Evolutionary conservation across 2,113 vertebrate genomes (phyloP).

Genomic region (Eira barbara): DNA sequence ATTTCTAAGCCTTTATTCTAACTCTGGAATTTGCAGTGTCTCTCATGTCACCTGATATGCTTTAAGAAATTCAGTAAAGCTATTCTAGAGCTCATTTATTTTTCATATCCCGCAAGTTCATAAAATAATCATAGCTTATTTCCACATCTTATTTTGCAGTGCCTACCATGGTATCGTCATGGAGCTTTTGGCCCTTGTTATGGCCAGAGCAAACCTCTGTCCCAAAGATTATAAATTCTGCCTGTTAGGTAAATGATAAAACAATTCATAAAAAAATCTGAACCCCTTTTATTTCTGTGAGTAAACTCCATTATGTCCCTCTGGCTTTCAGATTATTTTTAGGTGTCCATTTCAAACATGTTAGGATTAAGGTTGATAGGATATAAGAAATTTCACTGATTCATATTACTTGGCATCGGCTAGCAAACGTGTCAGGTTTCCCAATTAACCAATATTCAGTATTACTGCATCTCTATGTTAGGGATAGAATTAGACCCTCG

Average conservation of each 20-base stretch:
- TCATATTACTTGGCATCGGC: neutral
- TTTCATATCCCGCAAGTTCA: conserved; percentile 54
- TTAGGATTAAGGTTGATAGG: neutral
- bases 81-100: conserved; percentile 43
- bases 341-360: neutral
- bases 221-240: neutral
- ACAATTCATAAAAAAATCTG: neutral
- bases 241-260: neutral
- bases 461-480: neutral
- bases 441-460: neutral
- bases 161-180: neutral
- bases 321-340: neutral
- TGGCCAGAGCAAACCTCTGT: neutral
- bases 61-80: neutral
- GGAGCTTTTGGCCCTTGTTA: neutral
- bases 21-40: neutral
- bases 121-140: conserved; percentile 49
- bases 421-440: neutral
- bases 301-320: neutral
- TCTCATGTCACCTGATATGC: neutral
- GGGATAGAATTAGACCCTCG: too few relatives aligned
- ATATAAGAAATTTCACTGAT: neutral
- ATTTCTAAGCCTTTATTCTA: neutral
- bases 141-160: neutral
- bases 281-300: neutral